Conservation (phyloP, 2,888 invertebrate genomes). For the Gasteruption jaculator region DNA sequence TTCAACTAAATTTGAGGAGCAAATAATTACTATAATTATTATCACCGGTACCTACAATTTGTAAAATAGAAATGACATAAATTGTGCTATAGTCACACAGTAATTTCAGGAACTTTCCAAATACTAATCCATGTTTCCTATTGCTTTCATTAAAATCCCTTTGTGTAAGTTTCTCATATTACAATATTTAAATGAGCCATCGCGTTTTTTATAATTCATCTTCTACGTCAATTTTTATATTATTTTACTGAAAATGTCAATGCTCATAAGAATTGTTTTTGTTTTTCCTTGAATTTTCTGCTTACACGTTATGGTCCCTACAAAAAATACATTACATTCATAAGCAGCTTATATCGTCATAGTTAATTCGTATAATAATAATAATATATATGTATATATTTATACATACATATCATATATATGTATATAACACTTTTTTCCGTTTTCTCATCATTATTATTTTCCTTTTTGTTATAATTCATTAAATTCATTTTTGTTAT, state of each 20-base stretch:
- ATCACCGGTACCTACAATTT: too few species aligned
- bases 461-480: slow-evolving; percentile 18
- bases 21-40: too few species aligned
- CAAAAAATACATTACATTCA: slow-evolving; percentile 48
- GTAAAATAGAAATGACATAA: too few species aligned
- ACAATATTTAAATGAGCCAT: too few species aligned
- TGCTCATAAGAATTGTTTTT: slow-evolving; percentile 4
- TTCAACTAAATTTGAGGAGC: too few species aligned
- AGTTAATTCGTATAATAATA: slow-evolving; percentile 28
- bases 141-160: too few species aligned
- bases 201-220: too few species aligned
- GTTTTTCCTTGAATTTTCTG: slow-evolving; percentile 23
- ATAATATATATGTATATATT: slow-evolving; percentile 16
- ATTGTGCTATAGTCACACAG: too few species aligned
- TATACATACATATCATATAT: slow-evolving; percentile 17
- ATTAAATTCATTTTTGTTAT: slow-evolving; percentile 11
- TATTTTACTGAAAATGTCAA: background rate
- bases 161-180: too few species aligned
- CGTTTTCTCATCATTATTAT: slow-evolving; percentile 8
- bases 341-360: slow-evolving; percentile 40
- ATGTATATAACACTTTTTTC: slow-evolving; percentile 32
- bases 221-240: too few species aligned
- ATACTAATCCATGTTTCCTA: too few species aligned
- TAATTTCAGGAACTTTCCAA: too few species aligned
- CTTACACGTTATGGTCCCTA: slow-evolving; percentile 46